phyloP scores from a whole-genome alignment of 2,797 vertebrate genomes.

The Hephaestus fuliginosus region DNA sequence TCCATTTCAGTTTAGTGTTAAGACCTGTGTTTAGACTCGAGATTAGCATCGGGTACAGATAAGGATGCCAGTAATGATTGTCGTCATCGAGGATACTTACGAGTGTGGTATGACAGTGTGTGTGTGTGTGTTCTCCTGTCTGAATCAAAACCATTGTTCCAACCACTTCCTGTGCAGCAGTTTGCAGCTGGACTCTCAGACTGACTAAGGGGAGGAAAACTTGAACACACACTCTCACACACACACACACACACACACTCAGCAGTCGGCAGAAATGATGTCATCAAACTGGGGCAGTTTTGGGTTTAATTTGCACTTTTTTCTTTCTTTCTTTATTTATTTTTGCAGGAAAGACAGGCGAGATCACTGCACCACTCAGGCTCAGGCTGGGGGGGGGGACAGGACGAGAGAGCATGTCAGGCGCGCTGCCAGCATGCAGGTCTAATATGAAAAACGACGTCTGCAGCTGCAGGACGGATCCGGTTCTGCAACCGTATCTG shows the following conservation, averaged over 20 bases:
- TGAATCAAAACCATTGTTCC: constrained; percentile 60
- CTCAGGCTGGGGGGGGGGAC: constrained; percentile 13
- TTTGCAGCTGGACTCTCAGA: constrained; percentile 71
- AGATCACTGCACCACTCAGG: constrained; percentile 55
- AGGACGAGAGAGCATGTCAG: constrained; percentile 50
- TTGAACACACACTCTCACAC: constrained; percentile 44
- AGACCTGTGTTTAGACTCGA: neutral
- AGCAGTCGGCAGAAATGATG: constrained; percentile 55
- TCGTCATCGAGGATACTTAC: neutral
- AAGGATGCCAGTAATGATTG: constrained; percentile 1
- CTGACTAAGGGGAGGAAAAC: constrained; percentile 66
- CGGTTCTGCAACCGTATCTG: constrained; percentile 39
- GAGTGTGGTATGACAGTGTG: constrained; percentile 12
- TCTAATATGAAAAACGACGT: constrained; percentile 68
- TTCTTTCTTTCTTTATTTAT: neutral
- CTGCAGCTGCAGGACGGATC: constrained; percentile 67
- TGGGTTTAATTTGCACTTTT: neutral
- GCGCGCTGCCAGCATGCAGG: constrained; percentile 76
- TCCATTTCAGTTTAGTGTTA: neutral
- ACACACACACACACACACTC: neutral
- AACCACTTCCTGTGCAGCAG: constrained; percentile 72
- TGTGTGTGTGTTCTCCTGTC: constrained; percentile 35
- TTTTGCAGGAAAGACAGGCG: neutral
- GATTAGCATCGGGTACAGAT: constrained; percentile 9
- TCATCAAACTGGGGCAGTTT: constrained; percentile 42